Evolutionary conservation across 2,888 invertebrate genomes (phyloP).

Genomic region (Conistra vaccinii): DNA sequence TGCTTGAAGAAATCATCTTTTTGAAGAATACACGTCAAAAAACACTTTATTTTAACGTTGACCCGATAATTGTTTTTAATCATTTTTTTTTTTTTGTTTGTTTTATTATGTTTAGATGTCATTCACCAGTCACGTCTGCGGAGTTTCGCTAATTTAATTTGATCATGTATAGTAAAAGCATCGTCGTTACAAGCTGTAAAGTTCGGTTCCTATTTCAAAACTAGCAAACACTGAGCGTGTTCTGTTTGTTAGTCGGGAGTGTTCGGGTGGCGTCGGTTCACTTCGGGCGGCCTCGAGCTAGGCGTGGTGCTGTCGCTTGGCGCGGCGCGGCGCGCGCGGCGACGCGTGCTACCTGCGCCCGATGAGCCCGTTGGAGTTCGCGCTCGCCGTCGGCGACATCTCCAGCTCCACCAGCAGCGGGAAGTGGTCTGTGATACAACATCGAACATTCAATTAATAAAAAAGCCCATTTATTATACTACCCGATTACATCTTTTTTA

Average conservation of each 20-base stretch:
- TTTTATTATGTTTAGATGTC: background rate
- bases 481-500: background rate
- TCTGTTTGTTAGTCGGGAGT: background rate
- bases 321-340: conserved; percentile 63
- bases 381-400: conserved; percentile 94
- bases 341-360: conserved; percentile 94
- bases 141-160: conserved; percentile 9
- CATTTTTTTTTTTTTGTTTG: background rate
- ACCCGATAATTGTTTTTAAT: no score
- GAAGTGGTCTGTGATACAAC: conserved; percentile 94
- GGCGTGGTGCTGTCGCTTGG: conserved; percentile 36
- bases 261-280: background rate
- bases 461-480: background rate
- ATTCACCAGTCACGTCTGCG: background rate
- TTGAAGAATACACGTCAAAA: background rate
- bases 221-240: conserved; percentile 25
- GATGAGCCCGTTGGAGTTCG: conserved; percentile 95
- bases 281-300: conserved; percentile 3
- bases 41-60: no score
- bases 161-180: background rate
- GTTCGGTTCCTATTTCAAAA: conserved; percentile 44
- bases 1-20: no score
- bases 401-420: conserved; percentile 97
- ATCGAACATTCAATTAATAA: background rate
- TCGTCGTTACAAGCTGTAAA: conserved; percentile 16